These are phyloP conservation scores for Drosophila mayaguana DNA, from an alignment of 2,888 invertebrate genomes.

Conservation along the genomic window DNA sequence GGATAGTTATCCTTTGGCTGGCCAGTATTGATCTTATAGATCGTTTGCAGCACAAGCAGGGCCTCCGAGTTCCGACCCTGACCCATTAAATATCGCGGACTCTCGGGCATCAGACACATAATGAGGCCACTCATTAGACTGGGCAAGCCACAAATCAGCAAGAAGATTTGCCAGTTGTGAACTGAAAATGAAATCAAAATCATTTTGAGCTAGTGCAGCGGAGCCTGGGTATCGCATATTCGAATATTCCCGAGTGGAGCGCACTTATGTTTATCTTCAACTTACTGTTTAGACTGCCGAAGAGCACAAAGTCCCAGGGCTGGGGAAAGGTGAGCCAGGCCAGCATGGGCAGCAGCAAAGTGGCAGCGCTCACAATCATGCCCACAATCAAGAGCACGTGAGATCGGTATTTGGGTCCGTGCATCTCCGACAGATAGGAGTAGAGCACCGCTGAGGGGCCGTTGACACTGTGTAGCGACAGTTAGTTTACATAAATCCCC, in stretches of 20 bases:
- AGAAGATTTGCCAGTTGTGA: constrained; percentile 85
- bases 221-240: not conserved
- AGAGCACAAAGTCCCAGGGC: constrained; percentile 86
- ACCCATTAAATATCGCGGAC: constrained; percentile 83
- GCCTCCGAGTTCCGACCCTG: constrained; percentile 82
- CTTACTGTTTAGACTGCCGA: constrained; percentile 83
- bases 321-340: constrained; percentile 91
- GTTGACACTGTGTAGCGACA: constrained; percentile 85
- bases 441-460: constrained; percentile 91
- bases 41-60: constrained; percentile 84
- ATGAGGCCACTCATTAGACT: constrained; percentile 88
- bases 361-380: constrained; percentile 88
- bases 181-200: constrained; percentile 44
- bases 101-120: constrained; percentile 86
- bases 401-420: constrained; percentile 88
- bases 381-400: constrained; percentile 89
- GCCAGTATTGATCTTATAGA: constrained; percentile 89
- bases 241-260: too few relatives aligned
- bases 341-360: constrained; percentile 88
- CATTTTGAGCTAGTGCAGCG: not conserved
- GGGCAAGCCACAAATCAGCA: constrained; percentile 87
- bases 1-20: constrained; percentile 88
- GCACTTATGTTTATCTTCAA: constrained; percentile 4
- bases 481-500: not conserved
- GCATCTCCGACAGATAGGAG: constrained; percentile 91